A percentile compares a stretch with the other conserved stretches of the same genome.
Conservation (phyloP, 2,888 invertebrate genomes). For the Alentia gelatinosa region DNA sequence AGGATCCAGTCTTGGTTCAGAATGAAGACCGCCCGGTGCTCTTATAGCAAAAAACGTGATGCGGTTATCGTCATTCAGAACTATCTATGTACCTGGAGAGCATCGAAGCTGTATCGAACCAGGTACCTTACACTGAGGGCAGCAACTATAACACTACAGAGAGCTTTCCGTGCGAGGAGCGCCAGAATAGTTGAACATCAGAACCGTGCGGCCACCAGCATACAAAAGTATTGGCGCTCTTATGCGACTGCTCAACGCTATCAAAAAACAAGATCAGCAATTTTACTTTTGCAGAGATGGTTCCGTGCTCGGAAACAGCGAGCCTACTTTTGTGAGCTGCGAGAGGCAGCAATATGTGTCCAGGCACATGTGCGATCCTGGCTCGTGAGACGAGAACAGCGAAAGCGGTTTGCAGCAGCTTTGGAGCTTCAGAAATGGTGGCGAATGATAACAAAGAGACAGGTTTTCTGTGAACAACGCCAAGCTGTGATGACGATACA, state of each 20-base stretch:
- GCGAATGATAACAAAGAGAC: background rate
- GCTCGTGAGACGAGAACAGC: background rate
- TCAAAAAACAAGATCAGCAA: background rate
- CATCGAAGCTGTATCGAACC: background rate
- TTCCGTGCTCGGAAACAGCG: background rate
- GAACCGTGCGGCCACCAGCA: constrained; percentile 41
- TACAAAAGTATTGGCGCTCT: constrained; percentile 57
- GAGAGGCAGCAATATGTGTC: background rate
- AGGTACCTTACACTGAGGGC: background rate
- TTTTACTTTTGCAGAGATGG: background rate
- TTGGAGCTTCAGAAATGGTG: background rate
- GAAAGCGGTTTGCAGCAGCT: background rate
- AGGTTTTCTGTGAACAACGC: background rate
- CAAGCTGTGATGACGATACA: background rate
- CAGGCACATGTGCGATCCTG: constrained; percentile 18
- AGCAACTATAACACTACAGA: constrained; percentile 60
- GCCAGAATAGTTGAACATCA: constrained; percentile 33
- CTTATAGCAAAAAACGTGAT: background rate
- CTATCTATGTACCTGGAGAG: background rate
- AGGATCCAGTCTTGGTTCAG: background rate
- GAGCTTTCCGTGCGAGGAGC: background rate
- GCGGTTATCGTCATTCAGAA: background rate
- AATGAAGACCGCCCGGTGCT: background rate
- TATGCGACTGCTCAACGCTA: background rate
- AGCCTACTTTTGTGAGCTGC: background rate